Conservation (phyloP, 1,140 invertebrate genomes). For the Rhopalosiphum maidis region DNA sequence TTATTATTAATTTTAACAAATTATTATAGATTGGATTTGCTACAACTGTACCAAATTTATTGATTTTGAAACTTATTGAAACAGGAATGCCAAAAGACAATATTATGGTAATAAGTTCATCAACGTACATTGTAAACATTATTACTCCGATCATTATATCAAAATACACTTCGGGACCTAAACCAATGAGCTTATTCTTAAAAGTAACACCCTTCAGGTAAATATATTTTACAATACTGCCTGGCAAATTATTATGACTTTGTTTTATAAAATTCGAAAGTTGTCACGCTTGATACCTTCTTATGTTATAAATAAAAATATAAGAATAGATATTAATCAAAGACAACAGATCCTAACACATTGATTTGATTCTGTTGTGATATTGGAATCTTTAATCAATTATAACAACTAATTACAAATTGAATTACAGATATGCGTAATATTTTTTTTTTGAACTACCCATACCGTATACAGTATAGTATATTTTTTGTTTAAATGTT, state of each 20-base stretch:
- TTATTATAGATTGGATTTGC: constrained; percentile 86
- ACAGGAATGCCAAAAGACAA: constrained; percentile 94
- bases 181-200: constrained; percentile 73
- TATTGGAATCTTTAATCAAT: too few species aligned
- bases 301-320: too few species aligned
- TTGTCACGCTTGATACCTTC: too few species aligned
- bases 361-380: too few species aligned
- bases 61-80: constrained; percentile 90
- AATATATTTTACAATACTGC: not conserved
- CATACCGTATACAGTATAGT: constrained; percentile 68
- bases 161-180: constrained; percentile 86
- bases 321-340: too few species aligned
- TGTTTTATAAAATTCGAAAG: too few species aligned
- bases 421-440: constrained; percentile 64
- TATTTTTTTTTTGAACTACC: constrained; percentile 65
- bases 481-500: too few species aligned
- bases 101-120: constrained; percentile 88
- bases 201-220: not conserved
- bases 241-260: too few species aligned
- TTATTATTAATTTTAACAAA: too few species aligned
- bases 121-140: constrained; percentile 93
- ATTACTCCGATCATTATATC: constrained; percentile 87
- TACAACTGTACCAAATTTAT: constrained; percentile 74
- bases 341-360: too few species aligned
- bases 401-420: constrained; percentile 65